These are phyloP conservation scores for Dasysyrphus albostriatus DNA, from an alignment of 2,888 invertebrate species.

Conservation along the genomic window DNA sequence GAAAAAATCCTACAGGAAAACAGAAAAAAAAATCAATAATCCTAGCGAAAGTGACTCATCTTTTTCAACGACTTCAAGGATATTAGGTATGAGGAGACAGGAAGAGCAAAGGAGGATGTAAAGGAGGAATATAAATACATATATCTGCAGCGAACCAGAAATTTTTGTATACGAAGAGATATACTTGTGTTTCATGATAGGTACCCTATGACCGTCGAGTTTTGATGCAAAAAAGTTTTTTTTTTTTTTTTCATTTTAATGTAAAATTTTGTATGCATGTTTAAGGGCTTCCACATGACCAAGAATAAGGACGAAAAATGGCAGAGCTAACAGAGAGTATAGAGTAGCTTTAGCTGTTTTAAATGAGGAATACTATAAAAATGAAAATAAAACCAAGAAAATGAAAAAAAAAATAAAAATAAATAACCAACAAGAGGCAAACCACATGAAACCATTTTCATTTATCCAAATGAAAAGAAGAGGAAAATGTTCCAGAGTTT, in stretches of 20 bases:
- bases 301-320: constrained; percentile 71
- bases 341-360: constrained; percentile 47
- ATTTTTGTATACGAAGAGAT: constrained; percentile 6
- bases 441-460: constrained; percentile 72
- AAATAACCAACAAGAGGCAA: constrained; percentile 44
- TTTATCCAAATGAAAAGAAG: constrained; percentile 69
- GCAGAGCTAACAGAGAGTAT: constrained; percentile 26
- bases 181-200: constrained; percentile 19
- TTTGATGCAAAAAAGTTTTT: constrained; percentile 55
- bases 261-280: constrained; percentile 71
- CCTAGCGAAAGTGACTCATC: constrained; percentile 78
- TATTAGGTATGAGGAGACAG: constrained; percentile 40
- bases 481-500: constrained; percentile 65
- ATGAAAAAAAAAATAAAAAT: constrained; percentile 39
- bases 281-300: constrained; percentile 73
- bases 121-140: constrained; percentile 21
- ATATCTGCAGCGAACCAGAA: constrained; percentile 67
- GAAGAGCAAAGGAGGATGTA: constrained; percentile 4
- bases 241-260: constrained; percentile 37
- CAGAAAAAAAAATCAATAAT: constrained; percentile 77
- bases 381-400: constrained; percentile 53
- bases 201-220: constrained; percentile 33
- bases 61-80: constrained; percentile 54
- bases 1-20: constrained; percentile 20
- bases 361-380: constrained; percentile 58